phyloP scores from a whole-genome alignment of 2,888 invertebrate species.

The Epinotia ramella region DNA sequence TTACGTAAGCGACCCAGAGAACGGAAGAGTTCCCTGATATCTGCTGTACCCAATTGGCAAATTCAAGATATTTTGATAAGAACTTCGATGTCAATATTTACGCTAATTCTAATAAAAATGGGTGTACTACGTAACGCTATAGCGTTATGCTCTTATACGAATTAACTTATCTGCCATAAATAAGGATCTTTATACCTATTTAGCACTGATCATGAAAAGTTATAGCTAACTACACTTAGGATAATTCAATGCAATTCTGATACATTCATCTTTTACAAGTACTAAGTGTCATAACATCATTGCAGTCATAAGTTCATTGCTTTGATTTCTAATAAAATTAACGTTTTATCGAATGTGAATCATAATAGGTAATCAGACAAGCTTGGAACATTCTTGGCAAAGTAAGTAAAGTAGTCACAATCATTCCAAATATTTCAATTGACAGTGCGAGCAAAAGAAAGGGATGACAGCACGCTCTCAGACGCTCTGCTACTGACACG shows the following conservation, averaged over 20 bases:
- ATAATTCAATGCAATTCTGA: constrained; percentile 13
- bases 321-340: constrained; percentile 8
- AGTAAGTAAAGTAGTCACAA: no score
- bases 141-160: constrained; percentile 30
- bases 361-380: no score
- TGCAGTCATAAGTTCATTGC: constrained; percentile 30
- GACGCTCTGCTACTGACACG: no score
- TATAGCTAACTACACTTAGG: constrained; percentile 1
- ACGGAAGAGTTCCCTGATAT: neutral
- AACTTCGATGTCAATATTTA: constrained; percentile 35
- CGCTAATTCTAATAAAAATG: constrained; percentile 19
- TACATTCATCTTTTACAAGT: constrained; percentile 13
- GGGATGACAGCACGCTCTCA: no score
- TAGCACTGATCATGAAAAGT: constrained; percentile 29
- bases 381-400: no score
- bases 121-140: constrained; percentile 11
- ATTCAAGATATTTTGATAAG: constrained; percentile 27
- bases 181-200: constrained; percentile 32
- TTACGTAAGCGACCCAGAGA: neutral
- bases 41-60: neutral
- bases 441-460: no score
- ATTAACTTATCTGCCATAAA: constrained; percentile 37
- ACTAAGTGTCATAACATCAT: constrained; percentile 12
- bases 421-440: no score
- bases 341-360: neutral